Evolutionary conservation across 1,140 invertebrate genomes (phyloP).

Genomic region (Meteorus sp.): DNA sequence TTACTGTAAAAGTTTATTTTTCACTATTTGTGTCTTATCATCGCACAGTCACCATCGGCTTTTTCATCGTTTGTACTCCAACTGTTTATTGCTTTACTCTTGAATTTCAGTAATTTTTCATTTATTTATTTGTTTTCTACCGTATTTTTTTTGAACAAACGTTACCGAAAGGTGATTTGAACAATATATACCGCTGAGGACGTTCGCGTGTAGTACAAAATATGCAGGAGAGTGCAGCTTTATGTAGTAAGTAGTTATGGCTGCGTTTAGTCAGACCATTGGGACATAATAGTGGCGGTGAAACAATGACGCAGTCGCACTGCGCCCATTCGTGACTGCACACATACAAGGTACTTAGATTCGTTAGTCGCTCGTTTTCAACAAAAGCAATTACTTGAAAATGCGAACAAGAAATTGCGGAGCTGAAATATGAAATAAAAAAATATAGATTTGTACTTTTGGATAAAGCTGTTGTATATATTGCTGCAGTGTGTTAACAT

Average conservation of each 20-base stretch:
- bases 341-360: background rate
- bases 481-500: too few species aligned
- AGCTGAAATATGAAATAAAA: too few species aligned
- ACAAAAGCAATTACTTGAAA: slow-evolving; percentile 7
- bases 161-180: too few species aligned
- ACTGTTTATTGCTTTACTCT: too few species aligned
- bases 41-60: background rate
- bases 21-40: background rate
- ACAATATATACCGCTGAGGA: background rate
- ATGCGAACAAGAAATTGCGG: slow-evolving; percentile 5
- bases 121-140: too few species aligned
- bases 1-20: slow-evolving; percentile 6
- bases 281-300: background rate
- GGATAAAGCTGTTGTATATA: too few species aligned
- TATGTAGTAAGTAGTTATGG: slow-evolving; percentile 9
- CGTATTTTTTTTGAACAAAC: too few species aligned
- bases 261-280: background rate
- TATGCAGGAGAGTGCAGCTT: slow-evolving; percentile 1
- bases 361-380: slow-evolving; percentile 12
- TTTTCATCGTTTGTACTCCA: too few species aligned
- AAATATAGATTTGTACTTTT: too few species aligned
- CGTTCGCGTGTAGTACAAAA: background rate
- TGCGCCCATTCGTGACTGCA: slow-evolving; percentile 6
- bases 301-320: background rate
- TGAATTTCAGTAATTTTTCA: too few species aligned